A percentile compares a stretch with the other conserved stretches of the same genome.
Conservation (phyloP, 2,797 vertebrate species). For the Muscicapa comitata region DNA sequence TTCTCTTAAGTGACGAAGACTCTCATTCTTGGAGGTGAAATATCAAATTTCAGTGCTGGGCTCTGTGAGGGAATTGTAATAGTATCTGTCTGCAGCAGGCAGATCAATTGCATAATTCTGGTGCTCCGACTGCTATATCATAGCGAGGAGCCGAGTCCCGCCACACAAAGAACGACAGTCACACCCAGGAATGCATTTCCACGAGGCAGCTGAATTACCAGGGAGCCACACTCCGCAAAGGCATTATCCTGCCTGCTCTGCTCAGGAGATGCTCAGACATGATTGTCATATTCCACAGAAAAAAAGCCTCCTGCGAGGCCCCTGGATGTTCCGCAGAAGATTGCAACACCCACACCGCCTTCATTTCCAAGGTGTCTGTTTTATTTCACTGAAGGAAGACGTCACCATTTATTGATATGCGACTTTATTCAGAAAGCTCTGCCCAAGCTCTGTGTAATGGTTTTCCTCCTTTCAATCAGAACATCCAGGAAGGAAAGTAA, state of each 20-base stretch:
- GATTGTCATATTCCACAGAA: neutral
- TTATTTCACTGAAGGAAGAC: slow-evolving; percentile 39
- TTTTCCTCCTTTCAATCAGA: slow-evolving; percentile 34
- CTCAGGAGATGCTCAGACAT: slow-evolving; percentile 35
- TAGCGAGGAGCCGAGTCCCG: neutral
- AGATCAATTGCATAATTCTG: slow-evolving; percentile 60
- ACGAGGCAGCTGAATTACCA: neutral
- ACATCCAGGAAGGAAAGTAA: slow-evolving; percentile 49
- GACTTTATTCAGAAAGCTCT: neutral
- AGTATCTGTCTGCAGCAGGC: slow-evolving; percentile 49
- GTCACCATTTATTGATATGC: slow-evolving; percentile 27
- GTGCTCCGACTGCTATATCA: slow-evolving; percentile 15
- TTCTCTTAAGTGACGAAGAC: neutral
- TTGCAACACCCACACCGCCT: neutral
- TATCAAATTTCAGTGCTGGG: slow-evolving; percentile 20
- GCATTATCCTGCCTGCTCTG: neutral
- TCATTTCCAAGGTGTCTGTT: slow-evolving; percentile 38
- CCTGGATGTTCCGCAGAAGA: neutral
- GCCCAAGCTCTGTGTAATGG: neutral
- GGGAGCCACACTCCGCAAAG: neutral
- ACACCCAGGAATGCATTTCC: slow-evolving; percentile 23
- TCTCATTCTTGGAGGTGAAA: slow-evolving; percentile 51
- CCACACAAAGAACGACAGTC: slow-evolving; percentile 29
- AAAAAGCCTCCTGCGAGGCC: slow-evolving; percentile 15
- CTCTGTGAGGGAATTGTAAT: slow-evolving; percentile 5